phyloP scores from a whole-genome alignment of 2,113 vertebrate species.

The Caretta caretta region DNA sequence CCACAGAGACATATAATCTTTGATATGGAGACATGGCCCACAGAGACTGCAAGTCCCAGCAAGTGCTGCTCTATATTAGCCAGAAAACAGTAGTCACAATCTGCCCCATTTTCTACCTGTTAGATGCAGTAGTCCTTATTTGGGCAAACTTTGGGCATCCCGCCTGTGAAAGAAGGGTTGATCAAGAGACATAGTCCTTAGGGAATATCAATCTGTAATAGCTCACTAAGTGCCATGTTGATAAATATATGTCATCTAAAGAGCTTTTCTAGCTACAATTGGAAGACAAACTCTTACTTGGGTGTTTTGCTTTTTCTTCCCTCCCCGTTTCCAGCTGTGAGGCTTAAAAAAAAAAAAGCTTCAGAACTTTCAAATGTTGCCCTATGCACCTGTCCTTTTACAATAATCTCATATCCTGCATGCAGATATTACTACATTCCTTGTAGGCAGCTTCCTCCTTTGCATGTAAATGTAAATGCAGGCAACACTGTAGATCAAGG shows the following conservation, averaged over 20 bases:
- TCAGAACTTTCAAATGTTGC: not conserved
- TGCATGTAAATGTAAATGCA: conserved; percentile 32
- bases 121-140: not conserved
- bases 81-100: not conserved
- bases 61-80: not conserved
- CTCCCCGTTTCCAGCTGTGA: not conserved
- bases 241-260: not conserved
- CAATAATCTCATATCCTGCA: conserved; percentile 24
- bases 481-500: not conserved
- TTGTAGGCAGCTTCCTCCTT: not conserved
- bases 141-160: not conserved
- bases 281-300: not conserved
- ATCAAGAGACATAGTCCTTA: not conserved
- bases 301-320: not conserved
- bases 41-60: not conserved
- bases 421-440: conserved; percentile 27
- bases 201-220: not conserved
- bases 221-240: conserved; percentile 67
- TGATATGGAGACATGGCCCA: not conserved
- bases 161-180: not conserved
- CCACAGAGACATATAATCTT: not conserved
- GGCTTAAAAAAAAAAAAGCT: not conserved
- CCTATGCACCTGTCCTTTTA: not conserved
- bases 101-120: not conserved
- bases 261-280: not conserved